Conservation (phyloP, 2,888 invertebrate genomes). For the Heliconius erato region DNA sequence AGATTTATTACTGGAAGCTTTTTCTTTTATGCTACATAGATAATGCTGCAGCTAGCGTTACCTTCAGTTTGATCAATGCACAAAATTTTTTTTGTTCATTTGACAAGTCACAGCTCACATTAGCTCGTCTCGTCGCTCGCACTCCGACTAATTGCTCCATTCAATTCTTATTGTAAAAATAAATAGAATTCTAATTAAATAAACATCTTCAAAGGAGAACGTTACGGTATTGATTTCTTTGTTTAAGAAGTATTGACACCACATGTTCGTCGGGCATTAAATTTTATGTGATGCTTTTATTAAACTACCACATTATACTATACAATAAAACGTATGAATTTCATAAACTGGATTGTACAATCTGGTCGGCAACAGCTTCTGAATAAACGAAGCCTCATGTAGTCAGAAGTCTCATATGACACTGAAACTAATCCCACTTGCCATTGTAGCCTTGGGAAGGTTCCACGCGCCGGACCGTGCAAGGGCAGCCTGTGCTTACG, state of each 20-base stretch:
- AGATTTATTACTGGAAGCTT: not conserved
- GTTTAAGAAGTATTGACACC: not conserved
- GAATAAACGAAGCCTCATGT: slow-evolving; percentile 24
- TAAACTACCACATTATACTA: not conserved
- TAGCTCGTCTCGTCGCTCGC: too few relatives aligned
- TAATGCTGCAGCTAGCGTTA: not conserved
- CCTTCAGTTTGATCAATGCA: not conserved
- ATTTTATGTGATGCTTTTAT: not conserved
- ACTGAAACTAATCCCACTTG: slow-evolving; percentile 81
- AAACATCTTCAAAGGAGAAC: not conserved
- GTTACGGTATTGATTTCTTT: not conserved
- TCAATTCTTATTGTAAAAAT: not conserved
- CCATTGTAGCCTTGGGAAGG: slow-evolving; percentile 77
- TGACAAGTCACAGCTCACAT: too few relatives aligned
- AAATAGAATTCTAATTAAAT: slow-evolving; percentile 3
- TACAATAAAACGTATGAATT: not conserved
- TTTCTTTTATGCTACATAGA: not conserved
- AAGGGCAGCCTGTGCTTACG: slow-evolving; percentile 75
- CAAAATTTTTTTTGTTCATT: not conserved
- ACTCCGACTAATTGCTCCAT: not conserved
- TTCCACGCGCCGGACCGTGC: slow-evolving; percentile 78
- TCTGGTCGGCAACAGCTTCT: slow-evolving; percentile 14
- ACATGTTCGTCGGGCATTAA: not conserved
- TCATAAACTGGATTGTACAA: slow-evolving; percentile 16
- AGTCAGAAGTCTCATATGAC: slow-evolving; percentile 63